These are phyloP conservation scores for Odontocerum albicorne DNA, from an alignment of 2,888 invertebrate species.

Conservation along the genomic window DNA sequence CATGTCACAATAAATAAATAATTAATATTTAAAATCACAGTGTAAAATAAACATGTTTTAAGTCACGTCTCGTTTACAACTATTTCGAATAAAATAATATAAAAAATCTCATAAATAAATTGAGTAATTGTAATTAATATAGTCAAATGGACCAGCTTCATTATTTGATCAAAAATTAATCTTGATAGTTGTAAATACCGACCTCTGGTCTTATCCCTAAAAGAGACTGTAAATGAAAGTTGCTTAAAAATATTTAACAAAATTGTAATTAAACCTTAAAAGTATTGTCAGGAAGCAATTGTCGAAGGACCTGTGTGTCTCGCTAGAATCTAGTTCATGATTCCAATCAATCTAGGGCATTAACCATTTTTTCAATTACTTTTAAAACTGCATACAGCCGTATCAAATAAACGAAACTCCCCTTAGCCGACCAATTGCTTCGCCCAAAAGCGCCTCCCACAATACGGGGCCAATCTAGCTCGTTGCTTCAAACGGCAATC, in stretches of 20 bases:
- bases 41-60: too few relatives aligned
- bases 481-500: conserved; percentile 6
- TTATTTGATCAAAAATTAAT: too few relatives aligned
- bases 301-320: background rate
- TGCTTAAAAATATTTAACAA: background rate
- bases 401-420: conserved; percentile 8
- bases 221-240: too few relatives aligned
- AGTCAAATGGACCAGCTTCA: too few relatives aligned
- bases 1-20: too few relatives aligned
- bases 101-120: too few relatives aligned
- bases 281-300: background rate
- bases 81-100: too few relatives aligned
- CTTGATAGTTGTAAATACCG: too few relatives aligned
- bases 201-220: too few relatives aligned
- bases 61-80: too few relatives aligned
- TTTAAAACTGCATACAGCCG: conserved; percentile 26
- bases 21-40: too few relatives aligned
- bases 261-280: background rate
- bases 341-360: conserved; percentile 15
- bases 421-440: background rate
- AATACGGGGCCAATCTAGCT: conserved; percentile 1
- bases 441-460: conserved; percentile 5
- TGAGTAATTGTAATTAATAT: too few relatives aligned
- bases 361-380: conserved; percentile 26
- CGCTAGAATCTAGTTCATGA: background rate